Conservation (phyloP, 2,797 vertebrate species). For the Leptodactylus fallax region DNA sequence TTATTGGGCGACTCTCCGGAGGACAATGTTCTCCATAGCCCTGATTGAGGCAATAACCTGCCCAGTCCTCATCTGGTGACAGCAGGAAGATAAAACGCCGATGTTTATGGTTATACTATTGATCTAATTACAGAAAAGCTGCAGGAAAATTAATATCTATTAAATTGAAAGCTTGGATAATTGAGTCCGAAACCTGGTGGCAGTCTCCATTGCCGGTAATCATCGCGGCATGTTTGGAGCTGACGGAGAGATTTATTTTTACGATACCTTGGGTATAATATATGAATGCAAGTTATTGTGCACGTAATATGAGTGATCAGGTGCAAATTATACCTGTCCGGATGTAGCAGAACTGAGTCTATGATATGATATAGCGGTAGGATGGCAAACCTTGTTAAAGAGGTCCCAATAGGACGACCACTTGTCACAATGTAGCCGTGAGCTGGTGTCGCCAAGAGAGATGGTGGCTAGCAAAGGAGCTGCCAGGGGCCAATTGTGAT, state of each 20-base stretch:
- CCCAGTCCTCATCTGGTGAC: not conserved
- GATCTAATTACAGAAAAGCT: conserved; percentile 29
- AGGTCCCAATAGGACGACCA: no score
- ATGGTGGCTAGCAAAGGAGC: no score
- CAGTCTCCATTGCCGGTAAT: conserved; percentile 1
- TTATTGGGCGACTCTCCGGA: not conserved
- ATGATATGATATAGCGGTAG: no score
- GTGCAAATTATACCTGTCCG: no score
- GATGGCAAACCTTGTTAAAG: no score
- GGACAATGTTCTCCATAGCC: not conserved
- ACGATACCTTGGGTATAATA: not conserved
- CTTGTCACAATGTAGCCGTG: no score
- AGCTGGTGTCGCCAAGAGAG: no score
- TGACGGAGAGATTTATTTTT: conserved; percentile 6
- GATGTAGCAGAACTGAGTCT: no score
- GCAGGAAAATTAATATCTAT: conserved; percentile 14
- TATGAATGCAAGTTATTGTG: not conserved
- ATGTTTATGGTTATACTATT: conserved; percentile 22
- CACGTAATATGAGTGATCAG: not conserved
- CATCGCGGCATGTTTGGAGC: not conserved
- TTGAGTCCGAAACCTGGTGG: conserved; percentile 24
- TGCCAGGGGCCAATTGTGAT: no score
- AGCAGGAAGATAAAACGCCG: not conserved
- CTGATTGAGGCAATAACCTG: conserved; percentile 20
- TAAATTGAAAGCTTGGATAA: conserved; percentile 2